A percentile compares a stretch with the other conserved stretches of the same genome.
phyloP scores from a whole-genome alignment of 2,113 vertebrate genomes.

The Eleginops maclovinus region DNA sequence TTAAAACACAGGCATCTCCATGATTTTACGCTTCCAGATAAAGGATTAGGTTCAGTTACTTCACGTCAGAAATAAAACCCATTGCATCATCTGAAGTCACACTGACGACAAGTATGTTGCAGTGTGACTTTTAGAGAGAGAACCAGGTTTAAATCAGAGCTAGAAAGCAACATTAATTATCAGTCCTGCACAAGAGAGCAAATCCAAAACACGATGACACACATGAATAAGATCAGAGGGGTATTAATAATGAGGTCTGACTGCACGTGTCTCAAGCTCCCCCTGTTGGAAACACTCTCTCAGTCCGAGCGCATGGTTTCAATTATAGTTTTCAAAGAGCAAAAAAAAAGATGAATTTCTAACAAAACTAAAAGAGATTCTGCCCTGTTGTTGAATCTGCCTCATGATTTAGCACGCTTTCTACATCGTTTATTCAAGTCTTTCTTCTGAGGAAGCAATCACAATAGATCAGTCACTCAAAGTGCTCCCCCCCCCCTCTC shows the following conservation, averaged over 20 bases:
- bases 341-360: background rate
- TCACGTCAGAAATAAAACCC: background rate
- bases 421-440: background rate
- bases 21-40: background rate
- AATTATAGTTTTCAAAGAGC: slow-evolving; percentile 22
- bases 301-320: slow-evolving; percentile 33
- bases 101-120: too few species aligned
- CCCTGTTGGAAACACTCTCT: slow-evolving; percentile 66
- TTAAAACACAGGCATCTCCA: background rate
- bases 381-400: too few species aligned
- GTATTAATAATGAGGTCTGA: slow-evolving; percentile 14
- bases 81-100: background rate
- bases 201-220: background rate
- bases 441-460: slow-evolving; percentile 49
- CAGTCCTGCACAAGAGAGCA: background rate
- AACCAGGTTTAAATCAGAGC: background rate
- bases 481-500: slow-evolving; percentile 2
- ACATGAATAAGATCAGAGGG: background rate
- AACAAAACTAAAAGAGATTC: too few species aligned
- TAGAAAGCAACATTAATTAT: background rate
- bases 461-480: slow-evolving; percentile 11
- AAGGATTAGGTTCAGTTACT: background rate
- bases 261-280: slow-evolving; percentile 63
- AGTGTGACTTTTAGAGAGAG: too few species aligned
- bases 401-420: too few species aligned